These are phyloP conservation scores for Amyelois transitella DNA, from an alignment of 1,140 invertebrate genomes.

Conservation along the genomic window DNA sequence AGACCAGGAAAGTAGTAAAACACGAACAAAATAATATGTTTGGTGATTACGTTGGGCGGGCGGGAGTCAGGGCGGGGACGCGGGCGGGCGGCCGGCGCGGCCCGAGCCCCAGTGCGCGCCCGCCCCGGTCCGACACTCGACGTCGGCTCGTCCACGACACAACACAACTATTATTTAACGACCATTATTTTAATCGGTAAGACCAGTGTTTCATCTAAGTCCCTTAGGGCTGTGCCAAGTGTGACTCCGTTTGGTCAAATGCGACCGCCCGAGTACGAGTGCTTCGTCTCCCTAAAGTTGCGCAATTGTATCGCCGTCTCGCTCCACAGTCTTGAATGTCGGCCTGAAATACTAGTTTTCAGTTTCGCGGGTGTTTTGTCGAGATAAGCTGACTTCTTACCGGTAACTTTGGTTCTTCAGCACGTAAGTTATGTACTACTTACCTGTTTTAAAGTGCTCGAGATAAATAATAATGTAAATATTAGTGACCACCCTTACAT, in stretches of 20 bases:
- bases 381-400: constrained; percentile 29
- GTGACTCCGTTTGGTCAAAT: constrained; percentile 13
- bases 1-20: constrained; percentile 22
- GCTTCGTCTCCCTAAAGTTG: constrained; percentile 34
- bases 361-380: constrained; percentile 43
- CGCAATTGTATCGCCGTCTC: constrained; percentile 38
- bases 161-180: constrained; percentile 59
- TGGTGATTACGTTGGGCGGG: constrained; percentile 34
- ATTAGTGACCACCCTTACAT: too few species aligned
- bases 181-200: constrained; percentile 71
- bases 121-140: constrained; percentile 70
- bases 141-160: constrained; percentile 70
- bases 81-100: constrained; percentile 22
- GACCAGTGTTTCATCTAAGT: constrained; percentile 36
- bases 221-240: constrained; percentile 31
- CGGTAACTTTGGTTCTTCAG: constrained; percentile 40
- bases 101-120: constrained; percentile 57
- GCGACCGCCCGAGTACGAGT: constrained; percentile 26
- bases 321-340: constrained; percentile 19
- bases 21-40: constrained; percentile 43
- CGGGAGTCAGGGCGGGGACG: constrained; percentile 25
- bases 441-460: background rate
- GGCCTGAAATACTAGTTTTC: constrained; percentile 19
- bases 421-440: constrained; percentile 53
- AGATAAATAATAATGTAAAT: too few species aligned